Percentiles rank a stretch among this genome's conserved stretches.
phyloP scores from a whole-genome alignment of 2,888 invertebrate species.

The Perizoma affinitatum region DNA sequence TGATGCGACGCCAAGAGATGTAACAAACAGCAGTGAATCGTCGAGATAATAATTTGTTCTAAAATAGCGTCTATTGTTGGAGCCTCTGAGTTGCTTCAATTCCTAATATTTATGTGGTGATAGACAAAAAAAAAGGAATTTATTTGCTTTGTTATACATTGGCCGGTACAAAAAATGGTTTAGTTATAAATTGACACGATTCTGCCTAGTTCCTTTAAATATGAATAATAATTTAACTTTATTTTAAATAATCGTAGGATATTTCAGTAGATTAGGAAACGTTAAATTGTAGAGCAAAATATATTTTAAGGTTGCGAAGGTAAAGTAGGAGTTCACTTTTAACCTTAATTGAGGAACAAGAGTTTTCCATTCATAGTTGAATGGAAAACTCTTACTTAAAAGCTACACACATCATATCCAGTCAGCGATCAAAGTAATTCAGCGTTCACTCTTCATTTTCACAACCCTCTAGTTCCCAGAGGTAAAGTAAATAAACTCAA shows the following conservation, averaged over 20 bases:
- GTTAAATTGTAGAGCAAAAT: too few relatives aligned
- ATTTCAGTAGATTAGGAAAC: too few relatives aligned
- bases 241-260: too few relatives aligned
- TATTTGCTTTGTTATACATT: too few relatives aligned
- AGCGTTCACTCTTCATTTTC: slow-evolving; percentile 6
- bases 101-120: not conserved
- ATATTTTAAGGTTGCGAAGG: too few relatives aligned
- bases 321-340: too few relatives aligned
- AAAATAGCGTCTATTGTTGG: slow-evolving; percentile 45
- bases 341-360: too few relatives aligned
- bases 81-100: slow-evolving; percentile 9
- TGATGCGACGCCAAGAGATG: slow-evolving; percentile 39
- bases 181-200: not conserved
- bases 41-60: slow-evolving; percentile 47
- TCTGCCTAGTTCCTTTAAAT: not conserved
- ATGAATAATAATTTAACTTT: too few relatives aligned
- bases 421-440: not conserved
- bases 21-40: slow-evolving; percentile 33
- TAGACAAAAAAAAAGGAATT: not conserved
- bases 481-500: slow-evolving; percentile 11
- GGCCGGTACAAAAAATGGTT: too few relatives aligned
- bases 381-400: not conserved
- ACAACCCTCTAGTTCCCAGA: not conserved
- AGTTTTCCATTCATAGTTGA: not conserved
- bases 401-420: not conserved